Evolutionary conservation across 2,888 invertebrate genomes (phyloP).

Genomic region (Aethes cnicana): DNA sequence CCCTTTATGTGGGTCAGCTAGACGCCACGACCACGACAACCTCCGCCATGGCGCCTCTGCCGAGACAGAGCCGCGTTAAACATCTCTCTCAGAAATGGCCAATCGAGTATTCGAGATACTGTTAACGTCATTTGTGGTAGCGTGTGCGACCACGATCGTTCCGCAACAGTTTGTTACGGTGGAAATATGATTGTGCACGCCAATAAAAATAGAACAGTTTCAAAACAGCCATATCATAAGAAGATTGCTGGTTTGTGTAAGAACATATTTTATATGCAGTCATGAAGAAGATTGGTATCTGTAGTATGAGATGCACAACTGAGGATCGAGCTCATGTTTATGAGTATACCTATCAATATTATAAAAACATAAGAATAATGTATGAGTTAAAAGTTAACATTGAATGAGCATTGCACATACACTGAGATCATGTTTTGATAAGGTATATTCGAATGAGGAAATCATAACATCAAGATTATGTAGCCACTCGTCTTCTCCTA

Average conservation of each 20-base stretch:
- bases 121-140: slow-evolving; percentile 27
- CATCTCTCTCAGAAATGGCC: slow-evolving; percentile 30
- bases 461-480: too few species aligned
- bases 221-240: slow-evolving; percentile 22
- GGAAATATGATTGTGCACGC: slow-evolving; percentile 19
- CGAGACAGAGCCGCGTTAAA: slow-evolving; percentile 20
- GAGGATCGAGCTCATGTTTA: too few species aligned
- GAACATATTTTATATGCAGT: too few species aligned
- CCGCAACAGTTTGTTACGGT: slow-evolving; percentile 18
- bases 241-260: slow-evolving; percentile 14
- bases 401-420: too few species aligned
- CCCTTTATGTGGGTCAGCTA: slow-evolving; percentile 35
- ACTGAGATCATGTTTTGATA: too few species aligned
- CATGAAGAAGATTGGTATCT: too few species aligned
- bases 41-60: slow-evolving; percentile 27
- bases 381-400: too few species aligned
- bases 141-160: slow-evolving; percentile 26
- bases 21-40: slow-evolving; percentile 19
- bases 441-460: too few species aligned
- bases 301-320: too few species aligned
- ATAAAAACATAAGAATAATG: too few species aligned
- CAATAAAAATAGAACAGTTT: slow-evolving; percentile 30
- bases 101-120: slow-evolving; percentile 28
- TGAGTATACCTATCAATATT: too few species aligned
- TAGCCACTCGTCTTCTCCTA: too few species aligned